Evolutionary conservation across 2,888 invertebrate species (phyloP).

Genomic region (Xylophagus ater): DNA sequence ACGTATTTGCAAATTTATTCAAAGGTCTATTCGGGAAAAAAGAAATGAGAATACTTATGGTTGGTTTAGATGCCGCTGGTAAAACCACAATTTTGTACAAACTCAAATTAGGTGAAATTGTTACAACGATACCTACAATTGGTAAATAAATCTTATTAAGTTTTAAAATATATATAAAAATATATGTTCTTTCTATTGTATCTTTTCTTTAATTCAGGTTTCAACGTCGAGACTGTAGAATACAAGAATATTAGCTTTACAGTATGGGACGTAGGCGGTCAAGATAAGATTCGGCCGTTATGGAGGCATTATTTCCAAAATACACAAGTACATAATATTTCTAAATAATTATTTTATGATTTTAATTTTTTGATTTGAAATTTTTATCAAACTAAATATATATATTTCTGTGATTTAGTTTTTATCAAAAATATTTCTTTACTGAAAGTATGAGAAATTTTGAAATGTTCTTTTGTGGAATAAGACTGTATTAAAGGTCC

Average conservation of each 20-base stretch:
- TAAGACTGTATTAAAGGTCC: no score
- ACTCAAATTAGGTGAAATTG: constrained; percentile 99
- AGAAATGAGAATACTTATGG: constrained; percentile 99
- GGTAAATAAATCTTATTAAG: constrained; percentile 47
- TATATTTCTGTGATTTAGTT: no score
- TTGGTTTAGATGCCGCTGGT: constrained; percentile 98
- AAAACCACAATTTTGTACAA: constrained; percentile 99
- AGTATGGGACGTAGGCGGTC: constrained; percentile 96
- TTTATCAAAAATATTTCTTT: no score
- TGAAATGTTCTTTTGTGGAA: no score
- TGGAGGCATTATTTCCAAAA: constrained; percentile 99
- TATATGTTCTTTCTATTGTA: no score
- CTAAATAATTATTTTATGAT: no score
- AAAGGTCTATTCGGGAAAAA: constrained; percentile 99
- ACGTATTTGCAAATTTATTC: constrained; percentile 93
- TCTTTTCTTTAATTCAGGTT: constrained; percentile 58
- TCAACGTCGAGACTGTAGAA: constrained; percentile 97
- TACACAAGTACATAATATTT: constrained; percentile 54
- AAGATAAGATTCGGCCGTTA: constrained; percentile 93
- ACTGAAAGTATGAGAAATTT: no score
- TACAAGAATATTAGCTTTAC: constrained; percentile 99
- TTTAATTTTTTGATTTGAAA: no score
- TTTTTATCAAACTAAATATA: no score
- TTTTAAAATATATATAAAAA: neutral
- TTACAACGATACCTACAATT: constrained; percentile 99